phyloP scores from a whole-genome alignment of 2,888 invertebrate genomes.

The Lithodes maja region DNA sequence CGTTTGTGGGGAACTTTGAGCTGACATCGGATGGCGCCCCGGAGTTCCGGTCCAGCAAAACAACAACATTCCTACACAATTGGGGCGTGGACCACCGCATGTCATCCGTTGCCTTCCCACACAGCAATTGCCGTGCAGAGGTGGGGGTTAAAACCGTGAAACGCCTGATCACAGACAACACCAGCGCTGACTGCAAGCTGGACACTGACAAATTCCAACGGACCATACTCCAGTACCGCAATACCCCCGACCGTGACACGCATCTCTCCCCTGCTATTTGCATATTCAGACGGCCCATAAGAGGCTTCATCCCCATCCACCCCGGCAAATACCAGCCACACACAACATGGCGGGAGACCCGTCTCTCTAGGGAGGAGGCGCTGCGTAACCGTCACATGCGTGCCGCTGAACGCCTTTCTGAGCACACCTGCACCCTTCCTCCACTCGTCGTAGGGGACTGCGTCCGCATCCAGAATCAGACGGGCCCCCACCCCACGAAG shows the following conservation, averaged over 20 bases:
- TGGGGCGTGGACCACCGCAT: slow-evolving; percentile 20
- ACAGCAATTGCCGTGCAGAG: slow-evolving; percentile 49
- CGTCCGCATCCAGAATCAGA: slow-evolving; percentile 44
- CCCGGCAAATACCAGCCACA: neutral
- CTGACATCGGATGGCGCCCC: slow-evolving; percentile 48
- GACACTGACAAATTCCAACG: slow-evolving; percentile 42
- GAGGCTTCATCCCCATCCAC: slow-evolving; percentile 45
- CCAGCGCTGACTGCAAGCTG: slow-evolving; percentile 16
- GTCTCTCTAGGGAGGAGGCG: neutral
- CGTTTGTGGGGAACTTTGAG: neutral
- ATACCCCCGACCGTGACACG: slow-evolving; percentile 7
- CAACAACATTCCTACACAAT: slow-evolving; percentile 24
- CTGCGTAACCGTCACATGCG: slow-evolving; percentile 36
- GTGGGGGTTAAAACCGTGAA: slow-evolving; percentile 42
- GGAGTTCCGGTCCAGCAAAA: slow-evolving; percentile 37
- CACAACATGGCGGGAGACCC: neutral
- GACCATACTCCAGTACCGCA: slow-evolving; percentile 35
- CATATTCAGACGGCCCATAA: slow-evolving; percentile 52
- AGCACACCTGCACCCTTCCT: slow-evolving; percentile 9
- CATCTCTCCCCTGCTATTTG: slow-evolving; percentile 38
- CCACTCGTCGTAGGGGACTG: slow-evolving; percentile 22
- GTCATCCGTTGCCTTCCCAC: slow-evolving; percentile 34
- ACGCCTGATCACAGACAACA: slow-evolving; percentile 38
- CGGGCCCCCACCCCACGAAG: slow-evolving; percentile 21
- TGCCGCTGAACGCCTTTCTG: slow-evolving; percentile 13